Base-by-base conservation (phyloP, 2,888 invertebrate species). In the Xiphydria camelus region DNA sequence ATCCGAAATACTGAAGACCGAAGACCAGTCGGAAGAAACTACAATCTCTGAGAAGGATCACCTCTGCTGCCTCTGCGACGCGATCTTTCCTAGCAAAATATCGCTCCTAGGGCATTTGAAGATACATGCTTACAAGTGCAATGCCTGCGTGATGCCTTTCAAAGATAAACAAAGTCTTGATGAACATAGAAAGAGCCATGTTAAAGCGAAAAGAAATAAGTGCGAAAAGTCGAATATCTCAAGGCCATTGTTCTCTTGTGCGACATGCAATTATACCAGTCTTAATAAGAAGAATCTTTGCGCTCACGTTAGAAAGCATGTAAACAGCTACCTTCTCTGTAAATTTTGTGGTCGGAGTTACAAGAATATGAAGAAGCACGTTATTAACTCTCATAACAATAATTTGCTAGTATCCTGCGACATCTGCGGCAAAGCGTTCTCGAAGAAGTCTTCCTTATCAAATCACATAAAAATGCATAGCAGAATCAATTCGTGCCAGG, bases 381-480 rank as follows among this genome's bases (percentile, higher is more conserved):
- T 44, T 9, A 23, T 44, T 2, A 44, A 44, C 9, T 44, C 36
- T 20, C 43, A 44, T 37, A 44, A 37, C 23, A 37, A 37, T 7
- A 44, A 44, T 12, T 37, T 37, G n/a, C 43, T 37, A 2, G 49
- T 42, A 12, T 36, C 37, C 14, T 49, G 49, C 19, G 47, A 49
- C 18, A 31, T 49, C 4, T 49, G 49, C 17, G 47, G 47, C n/a
- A 41, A 18, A 26, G 36, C 38, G 2, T 44, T 36, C 32, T 29
- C 38, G 4, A 37, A 44, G 15, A 44, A 38, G 15, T 37, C 36
- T 23, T 37, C 43, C 12, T 15, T 44, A 22, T 37, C 31, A 10
- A 37, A 37, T 14, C 43, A 44, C 18, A 36, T 37, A 18, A 44
- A 49, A 26, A 29, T 44, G 43, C 37, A 37, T 2, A 37, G 37